Percentiles rank a stretch among this genome's conserved stretches.
Conservation (phyloP, 2,113 vertebrate genomes). For the Neodontobutis hainanensis region DNA sequence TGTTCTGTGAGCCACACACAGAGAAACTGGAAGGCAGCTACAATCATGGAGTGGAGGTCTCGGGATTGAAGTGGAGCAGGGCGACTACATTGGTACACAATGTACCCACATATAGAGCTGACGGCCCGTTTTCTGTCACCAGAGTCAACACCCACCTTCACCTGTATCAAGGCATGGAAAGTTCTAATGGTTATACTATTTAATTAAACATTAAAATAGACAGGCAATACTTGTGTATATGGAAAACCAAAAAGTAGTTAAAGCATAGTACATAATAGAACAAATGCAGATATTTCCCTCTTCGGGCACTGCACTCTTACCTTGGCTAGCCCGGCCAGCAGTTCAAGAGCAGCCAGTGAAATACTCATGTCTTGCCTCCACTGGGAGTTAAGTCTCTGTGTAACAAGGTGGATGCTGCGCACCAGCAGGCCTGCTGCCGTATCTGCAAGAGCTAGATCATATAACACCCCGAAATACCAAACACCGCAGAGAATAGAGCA, state of each 20-base stretch:
- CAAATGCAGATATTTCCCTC: no score
- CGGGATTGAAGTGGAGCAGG: slow-evolving; percentile 92
- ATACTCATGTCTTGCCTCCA: slow-evolving; percentile 97
- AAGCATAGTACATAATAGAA: no score
- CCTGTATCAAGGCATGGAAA: slow-evolving; percentile 66
- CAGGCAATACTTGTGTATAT: background rate
- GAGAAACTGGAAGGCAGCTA: slow-evolving; percentile 96
- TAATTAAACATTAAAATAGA: no score
- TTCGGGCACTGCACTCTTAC: slow-evolving; percentile 62
- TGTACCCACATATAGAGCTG: slow-evolving; percentile 90
- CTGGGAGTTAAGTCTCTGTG: slow-evolving; percentile 92
- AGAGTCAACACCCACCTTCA: slow-evolving; percentile 85
- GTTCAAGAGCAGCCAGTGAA: slow-evolving; percentile 92
- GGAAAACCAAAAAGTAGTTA: background rate
- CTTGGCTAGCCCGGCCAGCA: slow-evolving; percentile 94
- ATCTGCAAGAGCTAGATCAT: slow-evolving; percentile 98
- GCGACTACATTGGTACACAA: slow-evolving; percentile 94
- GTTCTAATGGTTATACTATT: background rate
- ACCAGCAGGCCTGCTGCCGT: slow-evolving; percentile 93
- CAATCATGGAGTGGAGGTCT: slow-evolving; percentile 97
- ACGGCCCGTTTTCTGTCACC: slow-evolving; percentile 86
- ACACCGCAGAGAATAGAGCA: slow-evolving; percentile 85
- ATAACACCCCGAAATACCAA: slow-evolving; percentile 86
- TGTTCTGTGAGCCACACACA: slow-evolving; percentile 96
- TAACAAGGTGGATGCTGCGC: slow-evolving; percentile 95